Percentiles rank a stretch among this genome's conserved stretches.
These are phyloP conservation scores for Eurosta solidaginis DNA, from an alignment of 1,140 invertebrate genomes.

Conservation along the genomic window DNA sequence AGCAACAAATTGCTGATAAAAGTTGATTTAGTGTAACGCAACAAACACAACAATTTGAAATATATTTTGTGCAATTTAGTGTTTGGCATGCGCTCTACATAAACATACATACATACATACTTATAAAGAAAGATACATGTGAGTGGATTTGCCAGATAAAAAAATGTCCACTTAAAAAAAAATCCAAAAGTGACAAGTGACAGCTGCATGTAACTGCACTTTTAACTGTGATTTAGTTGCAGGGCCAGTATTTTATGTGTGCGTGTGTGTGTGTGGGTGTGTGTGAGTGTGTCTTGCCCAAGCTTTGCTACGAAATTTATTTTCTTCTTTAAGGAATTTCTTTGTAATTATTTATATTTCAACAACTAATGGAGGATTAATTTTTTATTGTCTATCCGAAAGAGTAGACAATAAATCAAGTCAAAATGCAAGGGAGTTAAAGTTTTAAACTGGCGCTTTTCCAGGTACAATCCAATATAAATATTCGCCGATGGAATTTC, in stretches of 20 bases:
- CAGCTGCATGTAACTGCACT: neutral
- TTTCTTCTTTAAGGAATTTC: no score
- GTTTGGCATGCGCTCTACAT: neutral
- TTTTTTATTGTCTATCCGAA: no score
- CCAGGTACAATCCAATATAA: no score
- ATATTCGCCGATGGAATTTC: no score
- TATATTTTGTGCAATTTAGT: neutral
- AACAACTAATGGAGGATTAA: no score
- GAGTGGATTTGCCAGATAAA: neutral
- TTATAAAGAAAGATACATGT: no score
- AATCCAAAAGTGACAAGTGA: neutral
- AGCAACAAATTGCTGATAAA: slow-evolving; percentile 1
- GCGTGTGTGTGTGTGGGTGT: neutral
- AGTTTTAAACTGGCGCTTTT: no score
- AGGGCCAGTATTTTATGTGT: neutral
- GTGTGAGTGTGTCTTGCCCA: neutral
- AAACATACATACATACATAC: no score
- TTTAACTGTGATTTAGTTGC: neutral
- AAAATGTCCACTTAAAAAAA: neutral
- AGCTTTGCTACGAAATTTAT: neutral
- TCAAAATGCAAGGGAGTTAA: no score
- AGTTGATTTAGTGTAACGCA: slow-evolving; percentile 2
- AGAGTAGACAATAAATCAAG: no score
- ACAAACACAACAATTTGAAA: neutral
- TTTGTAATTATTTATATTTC: no score